Evolutionary conservation across 2,797 vertebrate genomes (phyloP).

Genomic region (Chelon labrosus): DNA sequence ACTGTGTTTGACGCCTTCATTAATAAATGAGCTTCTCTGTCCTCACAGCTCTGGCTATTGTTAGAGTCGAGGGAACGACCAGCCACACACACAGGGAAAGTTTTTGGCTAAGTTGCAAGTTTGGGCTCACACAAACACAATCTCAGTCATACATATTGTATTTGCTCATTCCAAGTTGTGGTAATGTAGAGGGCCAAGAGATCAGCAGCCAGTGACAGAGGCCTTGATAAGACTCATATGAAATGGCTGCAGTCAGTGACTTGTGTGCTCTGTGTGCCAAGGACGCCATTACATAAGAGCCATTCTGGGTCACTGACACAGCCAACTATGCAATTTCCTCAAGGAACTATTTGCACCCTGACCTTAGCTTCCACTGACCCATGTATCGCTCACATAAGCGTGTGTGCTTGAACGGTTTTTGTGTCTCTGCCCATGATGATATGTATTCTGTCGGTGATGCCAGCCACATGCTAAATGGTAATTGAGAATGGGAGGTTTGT

Average conservation of each 20-base stretch:
- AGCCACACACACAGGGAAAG: constrained; percentile 5
- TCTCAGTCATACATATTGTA: constrained; percentile 22
- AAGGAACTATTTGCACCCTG: constrained; percentile 51
- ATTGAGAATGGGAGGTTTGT: constrained; percentile 36
- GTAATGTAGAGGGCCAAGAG: constrained; percentile 28
- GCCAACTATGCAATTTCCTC: constrained; percentile 57
- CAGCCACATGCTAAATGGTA: constrained; percentile 30
- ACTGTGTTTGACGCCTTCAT: constrained; percentile 34
- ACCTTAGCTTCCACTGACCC: constrained; percentile 42
- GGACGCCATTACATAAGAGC: constrained; percentile 65
- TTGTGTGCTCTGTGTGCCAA: constrained; percentile 60
- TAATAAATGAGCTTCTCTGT: constrained; percentile 43
- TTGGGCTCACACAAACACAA: constrained; percentile 20
- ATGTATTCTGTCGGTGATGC: constrained; percentile 14
- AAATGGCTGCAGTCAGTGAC: constrained; percentile 58
- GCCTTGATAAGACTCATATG: constrained; percentile 69
- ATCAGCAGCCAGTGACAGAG: constrained; percentile 54
- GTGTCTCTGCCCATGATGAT: constrained; percentile 3
- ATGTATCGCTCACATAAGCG: neutral
- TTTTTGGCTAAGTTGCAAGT: constrained; percentile 24
- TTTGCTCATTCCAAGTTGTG: neutral
- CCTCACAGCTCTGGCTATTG: constrained; percentile 40
- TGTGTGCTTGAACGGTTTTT: constrained; percentile 14
- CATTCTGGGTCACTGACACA: constrained; percentile 65
- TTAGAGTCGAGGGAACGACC: constrained; percentile 44